Evolutionary conservation across 2,888 invertebrate species (phyloP).

Genomic region (Hanleya hanleyi): DNA sequence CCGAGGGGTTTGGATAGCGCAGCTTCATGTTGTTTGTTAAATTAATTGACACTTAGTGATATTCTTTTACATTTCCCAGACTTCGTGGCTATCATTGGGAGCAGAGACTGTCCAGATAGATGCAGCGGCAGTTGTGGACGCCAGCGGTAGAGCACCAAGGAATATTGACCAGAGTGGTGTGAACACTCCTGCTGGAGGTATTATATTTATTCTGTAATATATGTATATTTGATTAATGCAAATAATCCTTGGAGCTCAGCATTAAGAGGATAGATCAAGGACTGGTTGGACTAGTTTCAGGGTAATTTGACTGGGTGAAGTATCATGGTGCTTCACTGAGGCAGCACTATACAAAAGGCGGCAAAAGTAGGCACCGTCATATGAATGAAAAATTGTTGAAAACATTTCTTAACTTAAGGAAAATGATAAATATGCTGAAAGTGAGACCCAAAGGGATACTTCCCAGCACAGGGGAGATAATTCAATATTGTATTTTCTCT

Average conservation of each 20-base stretch:
- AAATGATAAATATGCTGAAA: background rate
- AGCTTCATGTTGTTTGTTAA: no score
- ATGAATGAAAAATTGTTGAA: background rate
- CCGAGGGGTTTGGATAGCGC: no score
- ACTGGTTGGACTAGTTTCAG: no score
- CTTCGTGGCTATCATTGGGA: conserved; percentile 48
- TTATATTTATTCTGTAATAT: background rate
- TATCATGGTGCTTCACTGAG: background rate
- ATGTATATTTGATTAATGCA: background rate
- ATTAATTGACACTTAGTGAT: no score
- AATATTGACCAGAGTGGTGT: conserved; percentile 47
- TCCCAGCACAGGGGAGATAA: no score
- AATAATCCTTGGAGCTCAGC: no score
- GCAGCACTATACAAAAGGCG: background rate
- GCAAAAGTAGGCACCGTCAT: no score
- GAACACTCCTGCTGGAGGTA: conserved; percentile 48
- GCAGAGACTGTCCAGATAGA: conserved; percentile 46
- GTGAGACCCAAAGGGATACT: no score
- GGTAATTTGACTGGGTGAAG: no score
- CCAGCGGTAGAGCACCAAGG: conserved; percentile 40
- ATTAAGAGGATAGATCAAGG: no score
- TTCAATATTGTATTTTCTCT: background rate
- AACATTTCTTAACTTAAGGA: background rate
- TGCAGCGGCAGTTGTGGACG: conserved; percentile 50
- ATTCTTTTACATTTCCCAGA: conserved; percentile 36